Conservation (phyloP, 2,113 vertebrate species). For the Tetrax tetrax region DNA sequence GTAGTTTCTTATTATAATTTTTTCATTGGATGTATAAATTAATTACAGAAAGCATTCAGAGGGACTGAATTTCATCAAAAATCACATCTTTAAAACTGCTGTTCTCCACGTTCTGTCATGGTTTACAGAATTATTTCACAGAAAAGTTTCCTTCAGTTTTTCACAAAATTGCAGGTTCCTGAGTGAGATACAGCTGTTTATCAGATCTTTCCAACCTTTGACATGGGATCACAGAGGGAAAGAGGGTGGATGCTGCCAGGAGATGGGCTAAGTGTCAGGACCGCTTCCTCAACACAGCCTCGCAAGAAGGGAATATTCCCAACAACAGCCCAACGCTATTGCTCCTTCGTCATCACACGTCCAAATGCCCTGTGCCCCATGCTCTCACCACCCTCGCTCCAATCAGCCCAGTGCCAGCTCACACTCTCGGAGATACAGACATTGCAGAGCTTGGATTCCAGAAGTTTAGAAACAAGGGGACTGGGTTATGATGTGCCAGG, state of each 20-base stretch:
- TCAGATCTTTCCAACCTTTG: not conserved
- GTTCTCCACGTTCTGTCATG: not conserved
- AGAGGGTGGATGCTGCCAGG: not conserved
- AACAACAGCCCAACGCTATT: not conserved
- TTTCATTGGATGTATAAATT: not conserved
- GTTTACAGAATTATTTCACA: not conserved
- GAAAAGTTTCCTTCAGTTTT: not conserved
- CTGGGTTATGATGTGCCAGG: not conserved
- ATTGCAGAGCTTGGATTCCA: not conserved
- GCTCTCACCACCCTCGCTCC: accelerated
- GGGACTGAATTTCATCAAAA: not conserved
- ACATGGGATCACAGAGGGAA: not conserved
- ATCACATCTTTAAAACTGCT: not conserved
- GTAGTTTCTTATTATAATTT: not conserved
- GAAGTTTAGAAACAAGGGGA: not conserved
- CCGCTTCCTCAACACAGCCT: not conserved
- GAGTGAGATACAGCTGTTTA: not conserved
- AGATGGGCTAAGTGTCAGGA: not conserved
- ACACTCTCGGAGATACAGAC: not conserved
- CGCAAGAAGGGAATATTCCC: not conserved
- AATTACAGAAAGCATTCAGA: not conserved
- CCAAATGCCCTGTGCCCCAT: not conserved
- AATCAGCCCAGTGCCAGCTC: not conserved
- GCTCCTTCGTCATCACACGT: not conserved
- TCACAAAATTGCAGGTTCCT: not conserved